phyloP scores from a whole-genome alignment of 1,140 invertebrate species.

The Tetranychus urticae region DNA sequence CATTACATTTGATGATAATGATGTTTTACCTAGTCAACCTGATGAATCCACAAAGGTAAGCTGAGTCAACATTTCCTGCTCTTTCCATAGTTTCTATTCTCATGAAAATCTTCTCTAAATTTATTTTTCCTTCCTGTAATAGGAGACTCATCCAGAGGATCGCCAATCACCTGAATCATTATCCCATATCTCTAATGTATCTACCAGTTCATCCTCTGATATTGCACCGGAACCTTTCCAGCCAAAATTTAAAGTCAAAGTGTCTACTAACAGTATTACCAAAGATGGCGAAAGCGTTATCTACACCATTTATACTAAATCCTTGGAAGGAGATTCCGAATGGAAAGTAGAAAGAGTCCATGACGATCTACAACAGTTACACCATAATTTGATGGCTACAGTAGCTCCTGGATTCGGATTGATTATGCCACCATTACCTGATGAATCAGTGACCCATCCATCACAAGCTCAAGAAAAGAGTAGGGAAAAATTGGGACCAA shows the following conservation, averaged over 20 bases:
- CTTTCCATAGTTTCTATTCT: too few relatives aligned
- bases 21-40: too few relatives aligned
- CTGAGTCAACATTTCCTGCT: too few relatives aligned
- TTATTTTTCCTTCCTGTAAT: too few relatives aligned
- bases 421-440: conserved; percentile 25
- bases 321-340: not conserved
- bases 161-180: not conserved
- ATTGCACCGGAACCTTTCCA: not conserved
- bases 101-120: too few relatives aligned
- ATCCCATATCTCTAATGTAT: not conserved
- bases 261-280: not conserved
- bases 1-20: too few relatives aligned
- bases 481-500: conserved; percentile 18
- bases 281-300: not conserved
- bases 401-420: conserved; percentile 20
- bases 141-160: too few relatives aligned
- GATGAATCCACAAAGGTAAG: too few relatives aligned
- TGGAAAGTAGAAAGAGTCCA: conserved; percentile 15
- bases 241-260: not conserved
- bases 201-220: not conserved
- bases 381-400: conserved; percentile 21
- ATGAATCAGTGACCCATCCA: conserved; percentile 15
- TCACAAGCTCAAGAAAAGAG: not conserved
- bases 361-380: conserved; percentile 26
- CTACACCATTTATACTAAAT: not conserved